A percentile compares a stretch with the other conserved stretches of the same genome.
phyloP scores from a whole-genome alignment of 2,113 vertebrate genomes.

The Aptenodytes forsteri region DNA sequence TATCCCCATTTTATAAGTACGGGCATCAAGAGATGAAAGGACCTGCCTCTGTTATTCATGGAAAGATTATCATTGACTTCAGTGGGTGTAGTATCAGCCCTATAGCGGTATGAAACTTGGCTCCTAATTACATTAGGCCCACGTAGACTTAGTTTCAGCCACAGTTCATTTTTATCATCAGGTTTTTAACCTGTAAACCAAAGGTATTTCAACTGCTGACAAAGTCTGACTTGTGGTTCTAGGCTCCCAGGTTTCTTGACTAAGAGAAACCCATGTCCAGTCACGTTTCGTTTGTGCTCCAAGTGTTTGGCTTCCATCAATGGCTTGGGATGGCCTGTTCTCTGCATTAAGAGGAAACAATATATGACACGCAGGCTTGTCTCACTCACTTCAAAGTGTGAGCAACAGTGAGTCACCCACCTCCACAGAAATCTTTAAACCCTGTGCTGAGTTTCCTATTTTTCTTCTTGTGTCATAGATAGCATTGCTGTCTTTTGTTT shows the following conservation, averaged over 20 bases:
- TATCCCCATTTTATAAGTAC: conserved; percentile 4
- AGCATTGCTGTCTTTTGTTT: conserved; percentile 60
- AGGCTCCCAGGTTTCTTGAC: conserved; percentile 48
- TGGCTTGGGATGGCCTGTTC: conserved; percentile 36
- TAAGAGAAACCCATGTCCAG: conserved; percentile 61
- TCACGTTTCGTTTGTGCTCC: conserved; percentile 42
- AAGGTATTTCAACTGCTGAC: conserved; percentile 51
- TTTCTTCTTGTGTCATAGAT: conserved; percentile 40
- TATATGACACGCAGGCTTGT: conserved; percentile 16
- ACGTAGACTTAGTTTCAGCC: conserved; percentile 55
- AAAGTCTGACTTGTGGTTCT: conserved; percentile 35
- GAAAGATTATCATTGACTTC: conserved; percentile 54
- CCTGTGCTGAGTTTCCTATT: conserved; percentile 53
- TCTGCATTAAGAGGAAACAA: conserved; percentile 61
- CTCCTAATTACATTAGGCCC: conserved; percentile 30
- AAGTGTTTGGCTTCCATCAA: conserved; percentile 39
- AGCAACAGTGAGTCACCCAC: conserved; percentile 66
- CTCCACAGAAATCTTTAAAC: conserved; percentile 62
- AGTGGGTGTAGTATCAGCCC: conserved; percentile 69
- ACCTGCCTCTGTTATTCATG: conserved; percentile 34
- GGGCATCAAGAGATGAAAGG: background rate
- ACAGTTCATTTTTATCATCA: conserved; percentile 45
- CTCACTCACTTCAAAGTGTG: conserved; percentile 64
- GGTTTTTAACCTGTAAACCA: conserved; percentile 45
- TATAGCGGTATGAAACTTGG: conserved; percentile 68